Base-by-base conservation (phyloP, 2,888 invertebrate genomes). In the Bombylius discolor region DNA sequence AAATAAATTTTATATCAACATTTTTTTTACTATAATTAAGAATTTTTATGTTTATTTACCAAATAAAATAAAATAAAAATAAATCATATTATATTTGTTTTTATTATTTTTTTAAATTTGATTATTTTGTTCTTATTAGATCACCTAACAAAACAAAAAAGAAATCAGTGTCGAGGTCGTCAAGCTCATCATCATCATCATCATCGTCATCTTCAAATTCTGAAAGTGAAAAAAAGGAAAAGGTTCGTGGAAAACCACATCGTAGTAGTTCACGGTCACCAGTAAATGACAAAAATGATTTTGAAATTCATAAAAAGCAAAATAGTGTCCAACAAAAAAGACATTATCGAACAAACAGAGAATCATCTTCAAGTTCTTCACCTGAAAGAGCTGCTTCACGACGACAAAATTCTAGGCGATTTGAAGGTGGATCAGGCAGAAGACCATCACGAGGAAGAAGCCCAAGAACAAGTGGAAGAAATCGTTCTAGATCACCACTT, bases 291-390 rank as follows among this genome's bases (percentile, higher is more conserved):
- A 78, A 79, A 60, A 78, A 75, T 58, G 81, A 83, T 64, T 85
- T 85, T 68, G 85, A 85, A 69, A 83, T 85, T 61, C 76, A 84
- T 65, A 78, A 89, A 76, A 85, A 90, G 76, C 82, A 85, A 73
- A 79, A 89, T 73, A 79, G 90, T 72, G 81, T 87, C 12, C 91
- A 92, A 70, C 89, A 89, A 70, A 92, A 92, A 68, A 81, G 93
- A 11, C 91, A 92, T 62, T 93, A 93, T 69, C 81, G 91, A 13
- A 89, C 88, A 55, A 90, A 91, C 68, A 85, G 88, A 58, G 89
- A 89, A 67, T 89, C 87, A 5, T 87, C 84, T 4, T 82, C 79
- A 34, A 84, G 83, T 64, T 71, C 71, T 54, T 73, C 73, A 4
- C 63, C 70, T n/a, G 73, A 71, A 53, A 68, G 68, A 51, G 66